Conservation (phyloP, 2,797 vertebrate genomes). For the Phyllotis vaccarum region DNA sequence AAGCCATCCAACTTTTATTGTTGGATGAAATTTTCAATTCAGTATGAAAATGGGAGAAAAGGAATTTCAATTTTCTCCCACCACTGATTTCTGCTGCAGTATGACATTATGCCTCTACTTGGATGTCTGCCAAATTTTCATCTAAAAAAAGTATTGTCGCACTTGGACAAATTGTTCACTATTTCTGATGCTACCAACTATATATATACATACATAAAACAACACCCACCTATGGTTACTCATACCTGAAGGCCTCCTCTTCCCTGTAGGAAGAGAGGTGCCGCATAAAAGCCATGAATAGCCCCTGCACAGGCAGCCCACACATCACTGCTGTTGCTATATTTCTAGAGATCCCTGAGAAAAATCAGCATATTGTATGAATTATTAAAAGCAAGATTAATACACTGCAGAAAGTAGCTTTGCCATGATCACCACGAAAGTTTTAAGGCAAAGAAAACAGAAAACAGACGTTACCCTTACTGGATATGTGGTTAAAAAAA, state of each 20-base stretch:
- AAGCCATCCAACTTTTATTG: background rate
- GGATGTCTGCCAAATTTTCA: constrained; percentile 9
- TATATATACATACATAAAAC: background rate
- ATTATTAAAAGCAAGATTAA: background rate
- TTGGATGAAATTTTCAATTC: too few relatives aligned
- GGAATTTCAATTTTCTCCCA: background rate
- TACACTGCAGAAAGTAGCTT: background rate
- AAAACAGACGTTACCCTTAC: background rate
- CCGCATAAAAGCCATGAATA: background rate
- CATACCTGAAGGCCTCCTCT: background rate
- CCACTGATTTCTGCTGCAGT: background rate
- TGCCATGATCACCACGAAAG: background rate
- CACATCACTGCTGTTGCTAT: background rate
- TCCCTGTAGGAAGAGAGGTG: background rate
- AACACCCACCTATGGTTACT: background rate
- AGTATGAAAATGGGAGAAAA: constrained; percentile 3
- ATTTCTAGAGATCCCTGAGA: background rate
- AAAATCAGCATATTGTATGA: background rate
- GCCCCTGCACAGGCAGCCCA: background rate
- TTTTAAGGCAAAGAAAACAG: background rate
- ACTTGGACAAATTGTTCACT: constrained; percentile 10
- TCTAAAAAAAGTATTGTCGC: constrained; percentile 22
- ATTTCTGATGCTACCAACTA: background rate
- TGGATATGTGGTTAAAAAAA: background rate
- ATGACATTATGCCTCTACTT: constrained; percentile 36